These are phyloP conservation scores for Corvus cornix DNA, from an alignment of 2,113 vertebrate genomes.

Conservation along the genomic window DNA sequence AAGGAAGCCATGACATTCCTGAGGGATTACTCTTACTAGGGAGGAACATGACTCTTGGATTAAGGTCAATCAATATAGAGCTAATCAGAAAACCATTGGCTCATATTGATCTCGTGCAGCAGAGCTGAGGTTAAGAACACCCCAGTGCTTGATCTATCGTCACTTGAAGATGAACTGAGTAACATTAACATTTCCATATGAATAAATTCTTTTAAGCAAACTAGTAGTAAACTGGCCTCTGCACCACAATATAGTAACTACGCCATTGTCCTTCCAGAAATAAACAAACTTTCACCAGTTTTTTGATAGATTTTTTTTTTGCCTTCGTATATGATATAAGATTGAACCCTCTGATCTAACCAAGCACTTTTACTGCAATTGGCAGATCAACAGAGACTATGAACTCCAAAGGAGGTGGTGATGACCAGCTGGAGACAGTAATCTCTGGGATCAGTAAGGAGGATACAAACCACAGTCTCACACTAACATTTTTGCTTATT, in stretches of 20 bases:
- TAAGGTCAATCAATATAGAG: not conserved
- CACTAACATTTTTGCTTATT: not conserved
- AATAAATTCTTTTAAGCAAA: not conserved
- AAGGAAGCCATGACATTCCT: not conserved
- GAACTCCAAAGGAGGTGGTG: not conserved
- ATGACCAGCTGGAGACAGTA: not conserved
- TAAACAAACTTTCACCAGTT: not conserved
- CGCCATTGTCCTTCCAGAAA: not conserved
- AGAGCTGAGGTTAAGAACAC: not conserved
- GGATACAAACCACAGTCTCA: not conserved
- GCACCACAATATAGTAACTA: not conserved
- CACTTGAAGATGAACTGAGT: not conserved
- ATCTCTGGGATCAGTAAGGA: not conserved
- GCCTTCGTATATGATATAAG: not conserved
- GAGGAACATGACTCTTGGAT: not conserved
- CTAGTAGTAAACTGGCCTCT: not conserved
- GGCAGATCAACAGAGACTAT: not conserved
- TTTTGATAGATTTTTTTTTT: not conserved
- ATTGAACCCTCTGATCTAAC: not conserved
- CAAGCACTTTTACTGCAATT: not conserved
- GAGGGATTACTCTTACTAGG: not conserved
- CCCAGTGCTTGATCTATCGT: not conserved
- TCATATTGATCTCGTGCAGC: not conserved
- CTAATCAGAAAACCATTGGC: constrained; percentile 13
- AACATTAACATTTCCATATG: not conserved